Evolutionary conservation across 1,140 invertebrate species (phyloP), one percentile per base, ranked within the genome.

Genomic region (Portunus trituberculatus): DNA sequence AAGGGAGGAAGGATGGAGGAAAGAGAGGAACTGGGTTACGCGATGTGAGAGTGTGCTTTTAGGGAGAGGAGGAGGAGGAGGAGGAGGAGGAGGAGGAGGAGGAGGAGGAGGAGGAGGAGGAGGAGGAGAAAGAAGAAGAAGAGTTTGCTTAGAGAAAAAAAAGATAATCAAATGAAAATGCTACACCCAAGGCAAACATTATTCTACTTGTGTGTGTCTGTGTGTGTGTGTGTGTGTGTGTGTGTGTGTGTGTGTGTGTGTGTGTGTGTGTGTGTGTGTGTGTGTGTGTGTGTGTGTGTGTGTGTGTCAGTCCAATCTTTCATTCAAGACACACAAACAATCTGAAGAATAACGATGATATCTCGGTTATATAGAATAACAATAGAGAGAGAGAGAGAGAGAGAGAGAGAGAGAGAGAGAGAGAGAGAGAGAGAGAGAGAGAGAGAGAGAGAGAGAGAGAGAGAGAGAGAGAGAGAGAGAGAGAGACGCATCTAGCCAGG

Each of bases 281-380:
- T 76, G 67, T 76, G 67, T 76, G 67, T 76, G 67, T 76, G 67
- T 76, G 67, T 76, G 67, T 76, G 67, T 76, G 67, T 76, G 67
- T 76, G 67, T 76, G 67, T 76, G 67, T 76, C 67, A 76, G 20
- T n/a, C 20, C 20, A 16, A 76, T 76, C 16, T 25, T 76, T 76
- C n/a, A 59, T 59, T 59, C 52, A 59, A 59, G 16, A 20, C 12
- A 76, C 16, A 76, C 67, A 76, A 45, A 39, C 25, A 39, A 45
- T 45, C 25, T 28, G 39, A 31, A 89, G 87, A 28, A 52, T 20
- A 10, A 59, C 52, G 12, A 59, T 59, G 52, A 59, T 20, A 59
- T 1, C 52, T 59, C 0, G 52, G 12, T 59, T 59, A 59, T 20
- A 14, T 20, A 14, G 3, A 20, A 59, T 59, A 2, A 14, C 52